Evolutionary conservation across 2,113 vertebrate species (phyloP), one percentile per base, ranked within the genome.

Genomic region (Elgaria multicarinata): DNA sequence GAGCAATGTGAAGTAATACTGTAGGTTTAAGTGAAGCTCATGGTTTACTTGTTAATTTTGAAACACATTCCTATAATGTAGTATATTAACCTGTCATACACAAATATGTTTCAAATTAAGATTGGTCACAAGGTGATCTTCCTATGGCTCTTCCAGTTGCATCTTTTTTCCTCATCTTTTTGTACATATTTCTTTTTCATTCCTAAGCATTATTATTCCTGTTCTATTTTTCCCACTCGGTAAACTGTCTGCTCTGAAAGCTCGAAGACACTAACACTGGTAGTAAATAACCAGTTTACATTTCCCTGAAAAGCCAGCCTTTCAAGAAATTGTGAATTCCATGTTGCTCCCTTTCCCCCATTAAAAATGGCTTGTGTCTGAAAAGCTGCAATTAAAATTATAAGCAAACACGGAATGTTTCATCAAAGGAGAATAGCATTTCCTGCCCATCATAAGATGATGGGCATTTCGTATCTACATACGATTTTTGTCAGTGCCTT

Each of bases 401-500:
- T 0, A 0, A 90, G 20, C 74, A 83, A 76, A 58, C 3, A 0
- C 2, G 7, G 22, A 83, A 89, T 83, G 64, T 91, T 85, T 14
- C 28, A 76, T n/a, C 69, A 53, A 69, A 58, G 24, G 31, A 0
- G 77, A 90, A 9, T n/a, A 9, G 28, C 78, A 78, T 64, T 77
- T 87, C 36, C 24, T 87, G 89, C 1, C 2, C 1, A 1, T 86
- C 1, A 2, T 87, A 46, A 3, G 22, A 86, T 85, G 72, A 42
- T 46, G 87, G 91, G 66, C 67, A 87, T 53, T 88, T 36, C 87
- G 76, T 22, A 31, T 92, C 87, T 87, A 42, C 92, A 85, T 82
- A 91, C 83, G 89, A 88, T 87, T 89, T 82, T 92, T 93, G 93
- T 95, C 94, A 95, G 96, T 97, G 97, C 96, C 97, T 97, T 96